Percentiles rank a stretch among this genome's conserved stretches.
Evolutionary conservation across 2,797 vertebrate species (phyloP).

Genomic region (Cossypha niveicapilla): DNA sequence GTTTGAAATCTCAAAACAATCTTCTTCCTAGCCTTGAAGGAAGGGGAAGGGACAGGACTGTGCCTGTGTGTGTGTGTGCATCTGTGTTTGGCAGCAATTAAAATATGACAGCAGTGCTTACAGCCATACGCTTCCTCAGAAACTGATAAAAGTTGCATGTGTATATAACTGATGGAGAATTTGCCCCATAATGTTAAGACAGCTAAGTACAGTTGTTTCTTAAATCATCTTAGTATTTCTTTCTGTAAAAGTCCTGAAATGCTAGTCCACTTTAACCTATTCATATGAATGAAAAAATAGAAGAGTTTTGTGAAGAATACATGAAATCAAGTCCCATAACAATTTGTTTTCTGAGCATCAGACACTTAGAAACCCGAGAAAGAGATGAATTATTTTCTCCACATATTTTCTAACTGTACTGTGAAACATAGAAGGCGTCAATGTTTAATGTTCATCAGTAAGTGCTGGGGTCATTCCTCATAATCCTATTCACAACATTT

Average conservation of each 20-base stretch:
- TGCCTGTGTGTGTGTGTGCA: accelerated
- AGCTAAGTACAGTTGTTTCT: not conserved
- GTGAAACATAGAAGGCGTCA: not conserved
- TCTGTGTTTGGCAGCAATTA: conserved; percentile 27
- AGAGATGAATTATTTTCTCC: not conserved
- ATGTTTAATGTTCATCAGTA: not conserved
- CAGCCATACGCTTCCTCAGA: conserved; percentile 23
- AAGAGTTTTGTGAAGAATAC: not conserved
- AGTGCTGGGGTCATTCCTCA: not conserved
- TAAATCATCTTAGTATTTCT: not conserved
- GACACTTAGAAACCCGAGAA: not conserved
- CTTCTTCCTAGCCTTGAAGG: conserved; percentile 8
- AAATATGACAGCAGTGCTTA: not conserved
- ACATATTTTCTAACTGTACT: not conserved
- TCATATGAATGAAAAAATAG: not conserved
- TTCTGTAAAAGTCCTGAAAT: not conserved
- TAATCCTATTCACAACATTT: not conserved
- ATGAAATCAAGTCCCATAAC: not conserved
- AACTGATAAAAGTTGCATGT: conserved; percentile 22
- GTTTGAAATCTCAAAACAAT: conserved; percentile 9
- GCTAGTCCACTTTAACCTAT: not conserved
- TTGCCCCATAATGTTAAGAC: not conserved
- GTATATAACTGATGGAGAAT: not conserved
- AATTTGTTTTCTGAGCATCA: not conserved
- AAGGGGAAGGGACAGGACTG: not conserved